Percentiles rank a stretch among this genome's conserved stretches.
Conservation (phyloP, 2,888 invertebrate species). For the Sycophila texana region DNA sequence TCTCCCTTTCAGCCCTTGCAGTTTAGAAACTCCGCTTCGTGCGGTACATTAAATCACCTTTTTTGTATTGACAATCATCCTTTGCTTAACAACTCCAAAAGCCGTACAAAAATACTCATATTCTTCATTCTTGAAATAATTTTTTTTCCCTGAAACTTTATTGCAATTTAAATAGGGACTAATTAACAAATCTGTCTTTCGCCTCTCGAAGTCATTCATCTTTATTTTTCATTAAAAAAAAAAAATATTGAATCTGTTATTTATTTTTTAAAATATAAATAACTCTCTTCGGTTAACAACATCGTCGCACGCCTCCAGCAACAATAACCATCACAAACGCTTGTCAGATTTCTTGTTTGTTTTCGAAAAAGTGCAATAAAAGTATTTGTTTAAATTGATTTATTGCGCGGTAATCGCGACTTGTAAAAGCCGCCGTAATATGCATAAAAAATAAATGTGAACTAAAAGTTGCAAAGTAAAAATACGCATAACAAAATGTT, state of each 20-base stretch:
- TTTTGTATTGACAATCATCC: conserved; percentile 5
- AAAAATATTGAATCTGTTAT: conserved; percentile 25
- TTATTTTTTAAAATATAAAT: background rate
- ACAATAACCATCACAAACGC: background rate
- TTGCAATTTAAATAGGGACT: conserved; percentile 39
- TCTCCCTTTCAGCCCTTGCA: conserved; percentile 35
- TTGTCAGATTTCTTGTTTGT: conserved; percentile 8
- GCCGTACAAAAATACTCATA: conserved; percentile 50
- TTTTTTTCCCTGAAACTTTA: conserved; percentile 10
- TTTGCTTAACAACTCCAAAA: conserved; percentile 31
- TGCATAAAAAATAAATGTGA: background rate
- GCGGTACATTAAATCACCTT: conserved; percentile 4
- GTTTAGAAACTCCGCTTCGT: conserved; percentile 16
- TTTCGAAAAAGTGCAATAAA: conserved; percentile 13
- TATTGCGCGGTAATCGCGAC: conserved; percentile 33
- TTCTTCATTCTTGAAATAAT: conserved; percentile 33
- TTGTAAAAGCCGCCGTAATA: conserved; percentile 18
- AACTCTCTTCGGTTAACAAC: background rate
- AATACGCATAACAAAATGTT: conserved; percentile 4
- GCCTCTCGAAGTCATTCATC: background rate
- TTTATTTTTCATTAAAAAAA: conserved; percentile 22
- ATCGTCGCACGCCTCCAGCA: background rate
- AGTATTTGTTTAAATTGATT: conserved; percentile 20
- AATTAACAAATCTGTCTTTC: background rate
- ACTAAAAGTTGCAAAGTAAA: conserved; percentile 22